These are phyloP conservation scores for Lochmaea crataegi DNA, from an alignment of 2,888 invertebrate genomes.

Conservation along the genomic window DNA sequence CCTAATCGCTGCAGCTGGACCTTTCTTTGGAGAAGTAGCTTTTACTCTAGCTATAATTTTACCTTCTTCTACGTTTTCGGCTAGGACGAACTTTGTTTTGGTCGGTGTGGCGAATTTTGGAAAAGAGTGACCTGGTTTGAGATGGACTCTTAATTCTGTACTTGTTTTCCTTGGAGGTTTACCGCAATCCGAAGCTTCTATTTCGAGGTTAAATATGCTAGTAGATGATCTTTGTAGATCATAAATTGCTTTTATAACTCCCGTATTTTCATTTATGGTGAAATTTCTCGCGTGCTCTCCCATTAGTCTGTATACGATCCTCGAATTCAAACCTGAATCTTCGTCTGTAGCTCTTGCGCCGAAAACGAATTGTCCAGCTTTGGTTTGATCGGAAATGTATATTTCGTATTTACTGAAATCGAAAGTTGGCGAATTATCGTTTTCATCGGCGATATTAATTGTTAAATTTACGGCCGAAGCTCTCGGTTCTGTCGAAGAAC, in stretches of 20 bases:
- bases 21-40: slow-evolving; percentile 84
- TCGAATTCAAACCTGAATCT: slow-evolving; percentile 85
- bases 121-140: slow-evolving; percentile 82
- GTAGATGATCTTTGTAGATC: slow-evolving; percentile 73
- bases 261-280: slow-evolving; percentile 81
- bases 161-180: slow-evolving; percentile 75
- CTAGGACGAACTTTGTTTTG: slow-evolving; percentile 79
- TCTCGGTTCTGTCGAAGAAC: slow-evolving; percentile 85
- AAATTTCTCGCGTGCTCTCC: slow-evolving; percentile 85
- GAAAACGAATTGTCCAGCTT: slow-evolving; percentile 87
- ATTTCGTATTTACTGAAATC: slow-evolving; percentile 80
- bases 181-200: slow-evolving; percentile 87
- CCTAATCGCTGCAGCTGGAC: slow-evolving; percentile 75
- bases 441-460: slow-evolving; percentile 82
- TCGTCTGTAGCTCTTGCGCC: slow-evolving; percentile 88
- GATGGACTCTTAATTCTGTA: slow-evolving; percentile 80
- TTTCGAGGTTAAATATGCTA: slow-evolving; percentile 76
- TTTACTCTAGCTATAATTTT: slow-evolving; percentile 80
- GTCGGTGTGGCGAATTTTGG: slow-evolving; percentile 81
- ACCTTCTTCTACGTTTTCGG: slow-evolving; percentile 84
- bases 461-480: slow-evolving; percentile 87
- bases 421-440: slow-evolving; percentile 87
- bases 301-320: slow-evolving; percentile 81
- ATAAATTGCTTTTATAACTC: slow-evolving; percentile 85
- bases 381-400: slow-evolving; percentile 84